Evolutionary conservation across 2,797 vertebrate genomes (phyloP), one percentile per base, ranked within the genome.

Genomic region (Gephyroberyx darwinii): DNA sequence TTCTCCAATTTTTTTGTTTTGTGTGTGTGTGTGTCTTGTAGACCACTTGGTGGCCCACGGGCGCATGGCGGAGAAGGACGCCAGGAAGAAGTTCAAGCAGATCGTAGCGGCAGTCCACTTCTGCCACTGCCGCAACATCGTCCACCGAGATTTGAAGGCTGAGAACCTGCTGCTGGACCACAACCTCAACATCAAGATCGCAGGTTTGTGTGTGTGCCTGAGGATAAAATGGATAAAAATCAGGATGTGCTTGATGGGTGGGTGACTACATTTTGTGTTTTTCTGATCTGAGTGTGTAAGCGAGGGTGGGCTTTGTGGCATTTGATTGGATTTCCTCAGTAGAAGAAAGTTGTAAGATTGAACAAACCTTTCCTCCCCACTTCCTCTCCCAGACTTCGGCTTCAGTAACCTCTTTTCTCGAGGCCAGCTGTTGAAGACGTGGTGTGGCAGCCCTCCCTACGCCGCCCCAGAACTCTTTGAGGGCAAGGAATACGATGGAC

Each of bases 131-230:
- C 95, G 96, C 30, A 97, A 95, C 78, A 99, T 99, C 2, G 98
- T 99, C 75, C 98, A 99, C 92, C 90, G 98, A 86, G 98, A 99
- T 87, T 90, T 99, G 88, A 99, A 99, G 91, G 98, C 98, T 2
- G 97, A 99, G 89, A 99, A 99, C 66, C 94, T 99, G 57, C 95
- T 99, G 78, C 94, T 99, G 93, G 98, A 99, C 85, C 96, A 97
- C 75, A 99, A 99, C 87, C 96, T 99, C 50, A 98, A 99, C 92
- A 99, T 99, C 91, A 99, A 99, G 93, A 99, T 99, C 62, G 98
- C 98, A 96, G 98, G 86, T 93, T 16, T 71, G 31, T 47, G 33
- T 47, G 20, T 61, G 37, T 6, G 4, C 53, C 39, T 8, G 53
- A 57, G 62, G 70, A 56, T 14, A 50, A 35, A n/a, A n/a, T n/a